Evolutionary conservation across 35 echinoderm and acorn worm genomes (phyloP).

Genomic region (Heliocidaris tuberculata): DNA sequence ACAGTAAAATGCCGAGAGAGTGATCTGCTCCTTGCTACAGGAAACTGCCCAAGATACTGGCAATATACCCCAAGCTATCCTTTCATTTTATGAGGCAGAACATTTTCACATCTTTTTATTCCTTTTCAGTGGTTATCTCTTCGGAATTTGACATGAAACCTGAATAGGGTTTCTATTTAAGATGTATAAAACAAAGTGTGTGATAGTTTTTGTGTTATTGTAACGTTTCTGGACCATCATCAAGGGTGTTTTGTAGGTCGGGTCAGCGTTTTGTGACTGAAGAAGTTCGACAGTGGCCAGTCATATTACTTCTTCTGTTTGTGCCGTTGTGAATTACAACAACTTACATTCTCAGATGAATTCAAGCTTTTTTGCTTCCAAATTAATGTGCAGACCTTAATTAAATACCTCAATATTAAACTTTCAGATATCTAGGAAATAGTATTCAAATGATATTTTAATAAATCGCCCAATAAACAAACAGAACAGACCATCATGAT

Average conservation of each 20-base stretch:
- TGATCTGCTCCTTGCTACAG: not conserved
- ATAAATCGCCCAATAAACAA: not conserved
- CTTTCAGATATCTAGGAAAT: not conserved
- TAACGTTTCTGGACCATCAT: not conserved
- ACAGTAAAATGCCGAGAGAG: not conserved
- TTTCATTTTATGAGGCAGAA: not conserved
- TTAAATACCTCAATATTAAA: not conserved
- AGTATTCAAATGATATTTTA: not conserved
- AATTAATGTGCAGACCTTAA: not conserved
- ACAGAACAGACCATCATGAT: not conserved
- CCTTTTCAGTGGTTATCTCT: not conserved
- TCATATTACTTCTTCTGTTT: not conserved
- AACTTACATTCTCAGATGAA: not conserved
- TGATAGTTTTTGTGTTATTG: not conserved
- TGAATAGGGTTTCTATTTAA: not conserved
- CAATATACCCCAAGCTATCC: not conserved
- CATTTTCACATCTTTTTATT: not conserved
- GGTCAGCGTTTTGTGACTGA: not conserved
- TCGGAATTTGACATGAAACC: not conserved
- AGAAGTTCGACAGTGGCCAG: not conserved
- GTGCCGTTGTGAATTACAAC: not conserved
- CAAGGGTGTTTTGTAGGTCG: not conserved
- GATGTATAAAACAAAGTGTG: constrained; percentile 11
- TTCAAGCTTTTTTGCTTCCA: not conserved
- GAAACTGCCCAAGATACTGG: not conserved